Percentiles rank a stretch among this genome's conserved stretches.
Evolutionary conservation across 2,113 vertebrate species (phyloP).

Genomic region (Ophiodon elongatus): DNA sequence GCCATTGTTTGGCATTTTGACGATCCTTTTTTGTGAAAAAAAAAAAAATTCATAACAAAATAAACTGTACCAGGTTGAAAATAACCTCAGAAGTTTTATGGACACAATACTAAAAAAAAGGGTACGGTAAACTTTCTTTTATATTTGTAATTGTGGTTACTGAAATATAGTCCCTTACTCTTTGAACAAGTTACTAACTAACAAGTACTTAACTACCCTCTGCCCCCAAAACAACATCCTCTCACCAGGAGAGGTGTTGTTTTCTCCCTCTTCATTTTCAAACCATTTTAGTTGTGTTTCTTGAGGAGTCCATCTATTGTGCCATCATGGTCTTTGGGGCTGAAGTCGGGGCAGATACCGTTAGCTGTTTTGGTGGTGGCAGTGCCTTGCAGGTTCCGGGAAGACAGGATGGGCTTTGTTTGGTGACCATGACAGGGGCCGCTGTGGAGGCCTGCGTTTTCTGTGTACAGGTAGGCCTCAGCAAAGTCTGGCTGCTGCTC

Average conservation of each 20-base stretch:
- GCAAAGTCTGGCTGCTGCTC: constrained; percentile 89
- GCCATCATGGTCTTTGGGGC: constrained; percentile 81
- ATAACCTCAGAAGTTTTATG: constrained; percentile 46
- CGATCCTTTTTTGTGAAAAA: constrained; percentile 70
- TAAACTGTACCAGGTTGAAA: constrained; percentile 60
- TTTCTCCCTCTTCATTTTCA: constrained; percentile 6
- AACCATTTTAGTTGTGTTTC: constrained; percentile 86
- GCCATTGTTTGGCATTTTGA: constrained; percentile 83
- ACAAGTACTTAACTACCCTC: constrained; percentile 44
- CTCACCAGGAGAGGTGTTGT: constrained; percentile 87
- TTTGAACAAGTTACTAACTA: constrained; percentile 50
- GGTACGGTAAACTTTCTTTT: constrained; percentile 66
- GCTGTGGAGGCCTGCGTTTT: constrained; percentile 81
- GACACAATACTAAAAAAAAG: constrained; percentile 65
- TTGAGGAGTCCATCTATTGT: constrained; percentile 82
- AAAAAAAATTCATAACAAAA: constrained; percentile 50
- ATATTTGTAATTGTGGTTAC: constrained; percentile 48
- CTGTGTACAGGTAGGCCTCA: constrained; percentile 88
- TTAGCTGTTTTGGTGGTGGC: constrained; percentile 84
- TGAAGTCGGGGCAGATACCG: constrained; percentile 96
- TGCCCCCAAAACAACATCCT: constrained; percentile 51
- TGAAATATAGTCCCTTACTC: constrained; percentile 63
- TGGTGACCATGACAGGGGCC: constrained; percentile 69
- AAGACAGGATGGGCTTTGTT: constrained; percentile 57
- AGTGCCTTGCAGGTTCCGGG: constrained; percentile 56